Conservation (phyloP, 2,113 vertebrate genomes). For the Salminus brasiliensis region DNA sequence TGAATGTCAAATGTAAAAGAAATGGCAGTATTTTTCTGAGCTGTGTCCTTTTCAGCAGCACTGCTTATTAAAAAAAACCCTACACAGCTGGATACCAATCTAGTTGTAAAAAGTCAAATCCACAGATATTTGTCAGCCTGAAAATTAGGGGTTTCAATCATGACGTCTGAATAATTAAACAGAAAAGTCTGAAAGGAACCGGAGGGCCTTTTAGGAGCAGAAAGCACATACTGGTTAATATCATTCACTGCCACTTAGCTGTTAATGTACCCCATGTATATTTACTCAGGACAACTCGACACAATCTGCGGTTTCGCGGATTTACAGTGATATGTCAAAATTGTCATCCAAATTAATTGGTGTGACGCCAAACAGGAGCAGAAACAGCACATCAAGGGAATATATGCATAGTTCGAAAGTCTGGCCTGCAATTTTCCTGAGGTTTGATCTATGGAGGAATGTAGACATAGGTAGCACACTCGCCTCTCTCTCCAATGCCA, state of each 20-base stretch:
- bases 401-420: slow-evolving; percentile 26
- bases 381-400: slow-evolving; percentile 28
- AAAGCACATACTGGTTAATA: slow-evolving; percentile 37
- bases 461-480: slow-evolving; percentile 40
- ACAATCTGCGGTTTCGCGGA: slow-evolving; percentile 43
- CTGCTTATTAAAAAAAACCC: slow-evolving; percentile 38
- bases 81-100: slow-evolving; percentile 12
- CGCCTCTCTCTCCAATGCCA: slow-evolving; percentile 47
- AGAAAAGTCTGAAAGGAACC: slow-evolving; percentile 24
- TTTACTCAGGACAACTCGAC: slow-evolving; percentile 43
- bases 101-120: slow-evolving; percentile 8
- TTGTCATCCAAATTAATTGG: slow-evolving; percentile 48
- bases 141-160: slow-evolving; percentile 35
- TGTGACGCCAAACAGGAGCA: slow-evolving; percentile 42
- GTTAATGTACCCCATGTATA: slow-evolving; percentile 53
- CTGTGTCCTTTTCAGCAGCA: slow-evolving; percentile 6
- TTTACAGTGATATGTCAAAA: slow-evolving; percentile 47
- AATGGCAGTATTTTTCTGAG: background rate
- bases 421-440: slow-evolving; percentile 36
- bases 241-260: slow-evolving; percentile 47
- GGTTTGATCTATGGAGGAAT: slow-evolving; percentile 46
- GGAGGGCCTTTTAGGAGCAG: slow-evolving; percentile 22
- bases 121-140: slow-evolving; percentile 25
- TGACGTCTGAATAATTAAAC: slow-evolving; percentile 44
- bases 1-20: slow-evolving; percentile 6